These are phyloP conservation scores for Dolichopus griseipennis DNA, from an alignment of 2,888 invertebrate species.

Conservation along the genomic window DNA sequence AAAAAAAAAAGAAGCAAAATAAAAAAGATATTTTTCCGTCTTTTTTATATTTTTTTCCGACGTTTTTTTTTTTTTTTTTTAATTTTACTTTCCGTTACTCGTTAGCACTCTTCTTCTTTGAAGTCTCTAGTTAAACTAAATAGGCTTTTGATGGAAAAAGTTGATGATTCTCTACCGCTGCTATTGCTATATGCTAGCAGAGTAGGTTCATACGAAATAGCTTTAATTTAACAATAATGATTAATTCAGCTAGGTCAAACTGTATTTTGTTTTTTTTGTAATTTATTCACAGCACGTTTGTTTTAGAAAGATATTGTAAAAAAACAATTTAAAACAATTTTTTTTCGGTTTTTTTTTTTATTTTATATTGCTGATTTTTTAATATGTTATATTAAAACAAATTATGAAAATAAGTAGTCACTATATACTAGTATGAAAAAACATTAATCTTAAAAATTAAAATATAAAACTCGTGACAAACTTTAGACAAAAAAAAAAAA, in stretches of 20 bases:
- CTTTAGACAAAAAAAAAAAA: neutral
- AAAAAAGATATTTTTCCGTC: neutral
- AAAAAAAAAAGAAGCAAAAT: too few species aligned
- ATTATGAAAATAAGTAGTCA: neutral
- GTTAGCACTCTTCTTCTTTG: neutral
- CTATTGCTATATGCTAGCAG: too few species aligned
- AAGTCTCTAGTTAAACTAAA: constrained; percentile 1
- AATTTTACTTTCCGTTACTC: neutral
- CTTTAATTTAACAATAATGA: neutral
- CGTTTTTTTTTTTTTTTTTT: neutral
- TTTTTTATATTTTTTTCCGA: neutral
- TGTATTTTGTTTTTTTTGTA: constrained; percentile 1
- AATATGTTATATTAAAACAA: neutral
- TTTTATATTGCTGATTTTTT: too few species aligned
- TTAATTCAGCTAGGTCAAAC: constrained; percentile 6
- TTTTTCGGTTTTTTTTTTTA: neutral
- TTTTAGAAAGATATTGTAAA: neutral
- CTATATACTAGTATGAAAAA: neutral
- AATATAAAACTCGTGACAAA: neutral
- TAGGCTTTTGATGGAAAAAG: neutral
- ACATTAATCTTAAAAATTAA: neutral
- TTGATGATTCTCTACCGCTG: neutral
- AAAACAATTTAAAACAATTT: neutral
- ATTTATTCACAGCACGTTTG: neutral
- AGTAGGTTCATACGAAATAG: neutral